Conservation (phyloP, 2,888 invertebrate genomes). For the Parnassius apollo region DNA sequence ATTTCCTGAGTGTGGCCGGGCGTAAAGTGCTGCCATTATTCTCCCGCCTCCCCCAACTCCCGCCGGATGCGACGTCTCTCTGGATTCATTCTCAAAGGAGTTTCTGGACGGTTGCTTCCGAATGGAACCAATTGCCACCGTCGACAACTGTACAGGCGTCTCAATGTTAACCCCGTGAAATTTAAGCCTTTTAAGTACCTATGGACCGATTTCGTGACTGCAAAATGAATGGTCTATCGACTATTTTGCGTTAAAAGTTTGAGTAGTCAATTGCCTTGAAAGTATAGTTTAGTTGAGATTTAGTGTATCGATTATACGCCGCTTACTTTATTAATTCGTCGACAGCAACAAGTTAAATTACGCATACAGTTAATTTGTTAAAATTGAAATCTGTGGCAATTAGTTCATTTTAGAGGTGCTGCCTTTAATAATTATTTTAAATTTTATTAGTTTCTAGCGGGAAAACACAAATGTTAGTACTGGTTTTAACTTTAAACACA, state of each 20-base stretch:
- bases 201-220: slow-evolving; percentile 1
- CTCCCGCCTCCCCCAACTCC: slow-evolving; percentile 41
- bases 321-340: slow-evolving; percentile 5
- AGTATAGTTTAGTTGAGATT: not conserved
- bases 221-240: not conserved
- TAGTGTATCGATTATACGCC: not conserved
- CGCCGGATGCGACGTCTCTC: slow-evolving; percentile 46
- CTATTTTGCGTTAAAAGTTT: not conserved
- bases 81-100: slow-evolving; percentile 55
- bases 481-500: slow-evolving; percentile 4
- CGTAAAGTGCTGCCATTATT: slow-evolving; percentile 78
- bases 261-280: not conserved
- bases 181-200: slow-evolving; percentile 13
- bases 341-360: not conserved
- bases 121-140: slow-evolving; percentile 59
- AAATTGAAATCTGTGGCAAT: no score
- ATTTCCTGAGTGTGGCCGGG: slow-evolving; percentile 76
- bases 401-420: no score
- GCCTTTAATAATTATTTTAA: no score
- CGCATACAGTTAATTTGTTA: not conserved
- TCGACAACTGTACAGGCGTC: slow-evolving; percentile 30
- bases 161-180: slow-evolving; percentile 2
- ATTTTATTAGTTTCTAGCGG: no score
- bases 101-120: slow-evolving; percentile 65
- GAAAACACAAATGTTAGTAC: no score